Evolutionary conservation across 2,113 vertebrate species (phyloP).

Genomic region (Porphyrio hochstetteri): DNA sequence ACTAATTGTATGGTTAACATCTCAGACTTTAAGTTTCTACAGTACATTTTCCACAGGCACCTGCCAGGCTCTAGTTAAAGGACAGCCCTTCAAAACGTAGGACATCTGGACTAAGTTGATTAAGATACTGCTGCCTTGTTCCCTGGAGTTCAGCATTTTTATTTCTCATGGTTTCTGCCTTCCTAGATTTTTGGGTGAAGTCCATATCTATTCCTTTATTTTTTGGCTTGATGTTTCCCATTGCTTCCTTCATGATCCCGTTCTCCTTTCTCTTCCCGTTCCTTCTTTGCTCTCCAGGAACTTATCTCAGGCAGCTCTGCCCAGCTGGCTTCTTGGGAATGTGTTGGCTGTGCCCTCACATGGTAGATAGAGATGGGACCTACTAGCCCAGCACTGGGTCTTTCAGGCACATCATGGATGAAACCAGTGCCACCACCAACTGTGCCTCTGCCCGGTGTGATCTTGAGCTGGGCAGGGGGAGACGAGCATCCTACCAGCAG

Average conservation of each 20-base stretch:
- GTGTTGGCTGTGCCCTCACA: background rate
- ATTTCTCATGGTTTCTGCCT: background rate
- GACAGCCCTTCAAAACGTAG: background rate
- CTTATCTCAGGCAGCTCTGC: background rate
- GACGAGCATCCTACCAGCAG: background rate
- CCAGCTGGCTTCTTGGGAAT: background rate
- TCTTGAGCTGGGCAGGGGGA: background rate
- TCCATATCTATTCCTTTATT: background rate
- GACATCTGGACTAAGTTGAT: background rate
- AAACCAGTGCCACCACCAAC: background rate
- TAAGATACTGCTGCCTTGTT: background rate
- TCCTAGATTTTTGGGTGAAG: background rate
- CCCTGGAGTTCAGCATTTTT: background rate
- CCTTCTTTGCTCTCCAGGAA: background rate
- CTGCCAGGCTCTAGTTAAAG: background rate
- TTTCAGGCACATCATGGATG: rapidly evolving
- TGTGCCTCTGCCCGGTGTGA: rapidly evolving
- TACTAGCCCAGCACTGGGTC: background rate
- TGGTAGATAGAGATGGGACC: background rate
- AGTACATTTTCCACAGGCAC: background rate
- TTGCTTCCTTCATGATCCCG: background rate
- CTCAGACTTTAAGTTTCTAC: background rate
- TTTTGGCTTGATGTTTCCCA: background rate
- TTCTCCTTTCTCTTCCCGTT: background rate
- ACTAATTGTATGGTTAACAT: background rate